Conservation (phyloP, 2,888 invertebrate genomes). For the Phlogophora meticulosa region DNA sequence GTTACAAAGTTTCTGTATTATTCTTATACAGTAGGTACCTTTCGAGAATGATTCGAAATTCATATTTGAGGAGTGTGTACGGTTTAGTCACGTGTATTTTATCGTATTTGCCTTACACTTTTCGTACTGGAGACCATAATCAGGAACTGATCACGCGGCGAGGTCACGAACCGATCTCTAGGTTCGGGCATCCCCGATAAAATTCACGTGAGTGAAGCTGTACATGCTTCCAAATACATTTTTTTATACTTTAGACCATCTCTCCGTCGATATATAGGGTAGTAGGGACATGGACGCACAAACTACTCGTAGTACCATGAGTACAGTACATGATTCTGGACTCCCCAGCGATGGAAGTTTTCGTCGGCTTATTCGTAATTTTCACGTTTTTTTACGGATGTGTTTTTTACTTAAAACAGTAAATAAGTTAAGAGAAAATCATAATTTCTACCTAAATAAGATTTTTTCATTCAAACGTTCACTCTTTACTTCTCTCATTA, state of each 20-base stretch:
- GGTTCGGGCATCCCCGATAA: constrained; percentile 42
- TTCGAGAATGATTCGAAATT: neutral
- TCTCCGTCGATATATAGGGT: neutral
- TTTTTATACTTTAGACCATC: neutral
- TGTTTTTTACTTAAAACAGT: no score
- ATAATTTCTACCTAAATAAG: no score
- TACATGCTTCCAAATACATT: neutral
- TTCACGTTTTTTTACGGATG: no score
- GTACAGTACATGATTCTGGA: no score
- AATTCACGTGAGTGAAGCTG: constrained; percentile 19
- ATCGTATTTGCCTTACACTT: constrained; percentile 23
- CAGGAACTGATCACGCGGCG: constrained; percentile 45
- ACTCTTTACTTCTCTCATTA: no score
- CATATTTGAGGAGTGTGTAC: constrained; percentile 9
- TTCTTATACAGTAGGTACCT: neutral
- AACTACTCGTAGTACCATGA: no score
- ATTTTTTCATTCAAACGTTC: no score
- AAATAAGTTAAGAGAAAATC: no score
- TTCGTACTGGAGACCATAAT: constrained; percentile 28
- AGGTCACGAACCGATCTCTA: constrained; percentile 41
- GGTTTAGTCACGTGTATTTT: constrained; percentile 22
- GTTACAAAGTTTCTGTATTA: neutral
- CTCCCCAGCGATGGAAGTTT: no score
- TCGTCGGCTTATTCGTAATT: no score
- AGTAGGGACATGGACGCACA: no score